Evolutionary conservation across 2,797 vertebrate species (phyloP), one percentile per base, ranked within the genome.

Genomic region (Sternarchorhynchus goeldii): DNA sequence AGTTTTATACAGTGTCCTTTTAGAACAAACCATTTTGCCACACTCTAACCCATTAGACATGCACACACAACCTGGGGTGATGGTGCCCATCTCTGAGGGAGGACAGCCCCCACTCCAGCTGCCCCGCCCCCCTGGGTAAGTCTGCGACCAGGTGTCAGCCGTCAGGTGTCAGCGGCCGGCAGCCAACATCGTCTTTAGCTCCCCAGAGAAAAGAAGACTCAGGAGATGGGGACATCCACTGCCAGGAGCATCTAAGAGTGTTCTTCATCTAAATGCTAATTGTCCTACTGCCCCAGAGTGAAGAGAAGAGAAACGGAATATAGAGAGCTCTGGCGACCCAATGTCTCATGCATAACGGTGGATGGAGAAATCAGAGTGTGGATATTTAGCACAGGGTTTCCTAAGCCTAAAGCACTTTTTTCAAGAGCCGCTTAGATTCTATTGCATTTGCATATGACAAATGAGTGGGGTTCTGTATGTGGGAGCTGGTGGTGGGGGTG

Each of bases 191-290:
- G 68, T 60, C 50, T 78, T 50, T 36, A 32, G 50, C 31, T 78
- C 79, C 64, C 75, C 50, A 63, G 75, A 50, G 81, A 21, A 58
- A 29, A 60, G 66, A 32, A 31, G 36, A 16, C 77, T 76, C 39
- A 2, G 45, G 36, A 83, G 75, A 68, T 64, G 68, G 74, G 75
- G 31, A 69, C 68, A 57, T 25, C 39, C 72, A 50, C 21, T 72
- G 81, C 78, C 77, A 79, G 50, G 34, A 45, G 41, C 53, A 58
- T 82, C 68, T 74, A 50, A 31, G 56, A 66, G 74, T 60, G 31
- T 66, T 21, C 65, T 74, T 80, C 80, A 83, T 86, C 70, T 82
- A 86, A 85, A 87, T 87, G 84, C 80, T 85, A 87, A 86, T 86
- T 82, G 83, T 67, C 62, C 67, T 18, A 71, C 65, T 77, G 66